A percentile compares a stretch with the other conserved stretches of the same genome.
Evolutionary conservation across 2,113 vertebrate genomes (phyloP).

Genomic region (Nyctereutes procyonoides): DNA sequence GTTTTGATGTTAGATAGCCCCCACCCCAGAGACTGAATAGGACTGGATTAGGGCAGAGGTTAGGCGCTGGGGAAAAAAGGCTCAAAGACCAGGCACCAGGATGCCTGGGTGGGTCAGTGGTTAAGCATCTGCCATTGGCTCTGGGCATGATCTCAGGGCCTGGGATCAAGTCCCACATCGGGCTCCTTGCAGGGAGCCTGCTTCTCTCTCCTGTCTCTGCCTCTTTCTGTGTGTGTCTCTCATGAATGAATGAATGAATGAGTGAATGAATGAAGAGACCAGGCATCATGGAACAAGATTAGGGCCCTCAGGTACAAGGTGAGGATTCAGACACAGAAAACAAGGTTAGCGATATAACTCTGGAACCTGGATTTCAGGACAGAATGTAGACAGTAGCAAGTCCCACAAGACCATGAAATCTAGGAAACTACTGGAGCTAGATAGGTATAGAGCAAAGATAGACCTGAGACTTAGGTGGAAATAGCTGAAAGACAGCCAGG

Average conservation of each 20-base stretch:
- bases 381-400: background rate
- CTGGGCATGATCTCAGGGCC: too few species aligned
- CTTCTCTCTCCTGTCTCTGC: too few species aligned
- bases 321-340: background rate
- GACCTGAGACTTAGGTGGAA: background rate
- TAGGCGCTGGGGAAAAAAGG: background rate
- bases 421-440: background rate
- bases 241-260: too few species aligned
- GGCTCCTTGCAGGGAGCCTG: too few species aligned
- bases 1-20: background rate
- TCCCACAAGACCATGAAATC: background rate
- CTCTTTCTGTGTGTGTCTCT: too few species aligned
- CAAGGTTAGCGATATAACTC: background rate
- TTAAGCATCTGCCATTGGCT: too few species aligned
- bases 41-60: too few species aligned
- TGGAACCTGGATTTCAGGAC: background rate
- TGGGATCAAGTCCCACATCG: too few species aligned
- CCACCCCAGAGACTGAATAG: background rate
- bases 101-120: too few species aligned
- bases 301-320: background rate
- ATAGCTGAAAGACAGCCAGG: background rate
- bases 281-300: background rate
- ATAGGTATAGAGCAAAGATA: background rate
- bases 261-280: background rate
- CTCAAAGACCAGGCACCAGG: background rate